A percentile compares a stretch with the other conserved stretches of the same genome.
These are phyloP conservation scores for Plagodis pulveraria DNA, from an alignment of 2,888 invertebrate species.

Conservation along the genomic window DNA sequence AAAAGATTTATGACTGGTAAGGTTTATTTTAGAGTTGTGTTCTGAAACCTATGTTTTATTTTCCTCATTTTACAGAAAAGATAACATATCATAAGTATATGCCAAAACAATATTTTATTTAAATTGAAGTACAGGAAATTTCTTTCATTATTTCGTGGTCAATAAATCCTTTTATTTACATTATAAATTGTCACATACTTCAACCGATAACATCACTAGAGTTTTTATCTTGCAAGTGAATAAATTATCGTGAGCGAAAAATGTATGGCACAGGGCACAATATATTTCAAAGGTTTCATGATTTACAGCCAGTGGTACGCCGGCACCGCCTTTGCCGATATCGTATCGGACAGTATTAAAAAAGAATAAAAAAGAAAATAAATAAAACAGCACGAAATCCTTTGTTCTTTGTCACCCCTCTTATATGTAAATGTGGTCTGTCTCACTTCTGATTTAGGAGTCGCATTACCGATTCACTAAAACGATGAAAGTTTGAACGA, in stretches of 20 bases:
- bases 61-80: no score
- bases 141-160: background rate
- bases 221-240: slow-evolving; percentile 32
- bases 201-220: slow-evolving; percentile 22
- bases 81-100: no score
- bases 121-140: background rate
- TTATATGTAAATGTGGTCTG: slow-evolving; percentile 76
- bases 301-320: slow-evolving; percentile 67
- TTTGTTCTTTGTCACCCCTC: slow-evolving; percentile 82
- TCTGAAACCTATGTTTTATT: no score
- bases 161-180: background rate
- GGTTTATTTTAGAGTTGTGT: no score
- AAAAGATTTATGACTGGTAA: no score
- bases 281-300: slow-evolving; percentile 54
- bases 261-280: slow-evolving; percentile 42
- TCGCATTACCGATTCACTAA: slow-evolving; percentile 68
- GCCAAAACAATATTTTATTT: no score
- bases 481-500: slow-evolving; percentile 59
- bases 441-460: slow-evolving; percentile 71
- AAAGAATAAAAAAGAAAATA: slow-evolving; percentile 39
- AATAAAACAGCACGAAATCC: slow-evolving; percentile 51
- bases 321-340: slow-evolving; percentile 64
- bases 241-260: slow-evolving; percentile 38
- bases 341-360: slow-evolving; percentile 57
- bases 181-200: slow-evolving; percentile 20